phyloP scores from a whole-genome alignment of 2,113 vertebrate species.

The Aleadryas rufinucha region DNA sequence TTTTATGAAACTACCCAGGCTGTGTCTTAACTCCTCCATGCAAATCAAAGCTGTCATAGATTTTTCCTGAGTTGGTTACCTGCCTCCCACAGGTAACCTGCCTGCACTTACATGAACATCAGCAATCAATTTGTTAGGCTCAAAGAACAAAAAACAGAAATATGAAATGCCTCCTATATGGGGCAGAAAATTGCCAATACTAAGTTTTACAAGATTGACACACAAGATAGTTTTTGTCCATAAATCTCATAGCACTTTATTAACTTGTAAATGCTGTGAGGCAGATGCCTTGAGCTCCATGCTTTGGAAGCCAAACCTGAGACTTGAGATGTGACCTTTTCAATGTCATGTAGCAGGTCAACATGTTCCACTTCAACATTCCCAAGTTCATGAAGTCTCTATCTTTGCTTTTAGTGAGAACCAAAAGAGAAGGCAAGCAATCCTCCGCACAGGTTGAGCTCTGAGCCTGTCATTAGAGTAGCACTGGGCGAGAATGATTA shows the following conservation, averaged over 20 bases:
- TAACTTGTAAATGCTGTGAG: not conserved
- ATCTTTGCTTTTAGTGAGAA: not conserved
- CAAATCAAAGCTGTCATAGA: not conserved
- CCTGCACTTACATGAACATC: not conserved
- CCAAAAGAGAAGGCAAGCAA: not conserved
- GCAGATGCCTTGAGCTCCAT: not conserved
- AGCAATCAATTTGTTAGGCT: not conserved
- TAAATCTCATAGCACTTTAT: not conserved
- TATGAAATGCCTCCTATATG: not conserved
- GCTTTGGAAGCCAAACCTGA: not conserved
- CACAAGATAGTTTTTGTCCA: not conserved
- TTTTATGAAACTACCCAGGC: not conserved
- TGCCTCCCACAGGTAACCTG: not conserved
- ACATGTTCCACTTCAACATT: not conserved
- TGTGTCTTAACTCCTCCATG: not conserved
- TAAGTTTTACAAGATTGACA: not conserved
- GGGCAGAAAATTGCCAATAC: not conserved
- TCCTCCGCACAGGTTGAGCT: not conserved
- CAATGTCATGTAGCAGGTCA: not conserved
- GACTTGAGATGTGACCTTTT: not conserved
- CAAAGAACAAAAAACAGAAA: not conserved
- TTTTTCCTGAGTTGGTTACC: not conserved
- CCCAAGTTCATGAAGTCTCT: not conserved
- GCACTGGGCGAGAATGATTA: not conserved
- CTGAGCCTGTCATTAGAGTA: not conserved